Evolutionary conservation across 2,113 vertebrate genomes (phyloP).

Genomic region (Corvus hawaiiensis): DNA sequence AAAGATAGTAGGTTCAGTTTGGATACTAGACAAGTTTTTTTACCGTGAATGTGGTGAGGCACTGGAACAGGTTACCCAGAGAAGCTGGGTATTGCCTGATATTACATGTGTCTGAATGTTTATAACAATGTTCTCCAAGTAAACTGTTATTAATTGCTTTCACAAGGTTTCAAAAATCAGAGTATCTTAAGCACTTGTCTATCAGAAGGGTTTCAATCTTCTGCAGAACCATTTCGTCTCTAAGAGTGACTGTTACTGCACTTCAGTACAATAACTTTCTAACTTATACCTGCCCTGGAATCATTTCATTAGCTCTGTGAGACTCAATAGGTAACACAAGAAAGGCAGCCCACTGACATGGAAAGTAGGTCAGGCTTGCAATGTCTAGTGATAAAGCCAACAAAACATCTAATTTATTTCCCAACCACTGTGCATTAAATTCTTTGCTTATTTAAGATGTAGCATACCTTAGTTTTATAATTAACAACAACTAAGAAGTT

Average conservation of each 20-base stretch:
- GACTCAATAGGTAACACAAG: background rate
- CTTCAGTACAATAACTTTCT: background rate
- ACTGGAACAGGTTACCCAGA: background rate
- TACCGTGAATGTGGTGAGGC: background rate
- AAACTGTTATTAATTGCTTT: background rate
- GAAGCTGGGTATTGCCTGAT: background rate
- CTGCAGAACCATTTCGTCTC: background rate
- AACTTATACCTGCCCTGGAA: background rate
- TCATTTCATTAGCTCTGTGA: background rate
- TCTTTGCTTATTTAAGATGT: background rate
- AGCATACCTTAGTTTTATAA: background rate
- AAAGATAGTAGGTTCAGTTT: background rate
- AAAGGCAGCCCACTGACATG: background rate
- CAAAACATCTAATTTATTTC: background rate
- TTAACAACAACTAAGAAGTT: background rate
- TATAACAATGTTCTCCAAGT: background rate
- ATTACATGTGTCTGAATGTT: background rate
- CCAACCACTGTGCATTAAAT: background rate
- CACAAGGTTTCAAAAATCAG: background rate
- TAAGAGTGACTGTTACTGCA: background rate
- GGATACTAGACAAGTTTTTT: background rate
- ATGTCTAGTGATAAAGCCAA: background rate
- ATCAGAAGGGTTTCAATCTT: background rate
- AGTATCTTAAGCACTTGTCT: background rate
- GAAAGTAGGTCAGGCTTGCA: background rate